phyloP scores from a whole-genome alignment of 2,113 vertebrate genomes.

The Nothoprocta perdicaria region DNA sequence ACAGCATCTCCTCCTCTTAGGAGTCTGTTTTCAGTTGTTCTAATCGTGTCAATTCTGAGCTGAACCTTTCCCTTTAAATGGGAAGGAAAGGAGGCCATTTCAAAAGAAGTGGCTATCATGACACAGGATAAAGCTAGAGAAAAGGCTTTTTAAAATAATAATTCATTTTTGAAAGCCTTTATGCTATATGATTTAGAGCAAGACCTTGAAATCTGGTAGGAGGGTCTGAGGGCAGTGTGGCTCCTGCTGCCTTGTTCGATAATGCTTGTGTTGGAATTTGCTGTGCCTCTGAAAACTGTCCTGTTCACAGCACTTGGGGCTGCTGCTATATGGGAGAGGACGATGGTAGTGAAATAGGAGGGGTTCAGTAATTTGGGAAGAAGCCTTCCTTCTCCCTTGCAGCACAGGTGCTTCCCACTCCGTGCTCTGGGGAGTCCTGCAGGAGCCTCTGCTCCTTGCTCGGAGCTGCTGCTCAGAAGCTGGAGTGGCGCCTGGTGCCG shows the following conservation, averaged over 20 bases:
- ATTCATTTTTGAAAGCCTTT: background rate
- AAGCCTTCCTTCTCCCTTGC: background rate
- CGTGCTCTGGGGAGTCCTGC: background rate
- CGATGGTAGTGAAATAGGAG: background rate
- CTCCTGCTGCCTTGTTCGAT: background rate
- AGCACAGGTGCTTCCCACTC: no score
- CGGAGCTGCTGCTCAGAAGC: background rate
- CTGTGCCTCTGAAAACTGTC: background rate
- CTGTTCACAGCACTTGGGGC: background rate
- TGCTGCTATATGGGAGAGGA: background rate
- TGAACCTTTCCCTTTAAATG: background rate
- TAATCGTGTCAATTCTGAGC: background rate
- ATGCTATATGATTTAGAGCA: background rate
- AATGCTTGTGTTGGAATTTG: background rate
- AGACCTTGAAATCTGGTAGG: background rate
- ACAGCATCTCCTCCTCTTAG: background rate
- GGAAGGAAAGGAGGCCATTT: background rate
- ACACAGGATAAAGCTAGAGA: background rate
- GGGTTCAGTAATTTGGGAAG: background rate
- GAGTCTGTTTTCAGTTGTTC: background rate
- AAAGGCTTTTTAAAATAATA: background rate
- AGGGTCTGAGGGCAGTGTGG: background rate
- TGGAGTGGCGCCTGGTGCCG: accelerated
- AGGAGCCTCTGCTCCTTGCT: accelerated
- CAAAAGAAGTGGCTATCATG: background rate